These are phyloP conservation scores for Alces alces DNA, from an alignment of 2,113 vertebrate species.

Conservation along the genomic window DNA sequence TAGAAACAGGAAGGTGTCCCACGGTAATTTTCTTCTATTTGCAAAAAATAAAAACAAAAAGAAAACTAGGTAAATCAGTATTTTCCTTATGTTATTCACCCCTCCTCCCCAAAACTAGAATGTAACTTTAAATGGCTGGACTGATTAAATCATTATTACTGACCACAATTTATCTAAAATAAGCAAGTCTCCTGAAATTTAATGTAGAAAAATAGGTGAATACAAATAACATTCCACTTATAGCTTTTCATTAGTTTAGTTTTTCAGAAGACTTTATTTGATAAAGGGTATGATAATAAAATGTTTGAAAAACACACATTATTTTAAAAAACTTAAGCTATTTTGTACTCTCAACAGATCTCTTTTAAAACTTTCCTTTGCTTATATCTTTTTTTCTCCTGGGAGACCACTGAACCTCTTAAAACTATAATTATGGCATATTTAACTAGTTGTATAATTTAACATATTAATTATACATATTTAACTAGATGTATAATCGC, in stretches of 20 bases:
- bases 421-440: not conserved
- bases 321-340: not conserved
- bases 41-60: not conserved
- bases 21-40: not conserved
- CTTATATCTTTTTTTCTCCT: not conserved
- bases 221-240: not conserved
- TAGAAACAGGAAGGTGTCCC: not conserved
- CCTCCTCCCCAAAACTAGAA: not conserved
- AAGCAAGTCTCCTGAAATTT: not conserved
- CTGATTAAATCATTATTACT: not conserved
- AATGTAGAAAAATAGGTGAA: constrained; percentile 3
- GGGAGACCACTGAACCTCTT: not conserved
- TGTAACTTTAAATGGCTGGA: not conserved
- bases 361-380: not conserved
- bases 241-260: not conserved
- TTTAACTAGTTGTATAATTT: not conserved
- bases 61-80: not conserved
- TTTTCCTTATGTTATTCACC: not conserved
- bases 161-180: not conserved
- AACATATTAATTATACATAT: not conserved
- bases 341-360: not conserved
- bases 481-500: not conserved
- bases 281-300: not conserved
- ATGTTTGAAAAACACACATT: not conserved
- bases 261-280: not conserved